Percentiles rank a stretch among this genome's conserved stretches.
These are phyloP conservation scores for Meiosimyza platycephala DNA, from an alignment of 2,888 invertebrate species.

Conservation along the genomic window DNA sequence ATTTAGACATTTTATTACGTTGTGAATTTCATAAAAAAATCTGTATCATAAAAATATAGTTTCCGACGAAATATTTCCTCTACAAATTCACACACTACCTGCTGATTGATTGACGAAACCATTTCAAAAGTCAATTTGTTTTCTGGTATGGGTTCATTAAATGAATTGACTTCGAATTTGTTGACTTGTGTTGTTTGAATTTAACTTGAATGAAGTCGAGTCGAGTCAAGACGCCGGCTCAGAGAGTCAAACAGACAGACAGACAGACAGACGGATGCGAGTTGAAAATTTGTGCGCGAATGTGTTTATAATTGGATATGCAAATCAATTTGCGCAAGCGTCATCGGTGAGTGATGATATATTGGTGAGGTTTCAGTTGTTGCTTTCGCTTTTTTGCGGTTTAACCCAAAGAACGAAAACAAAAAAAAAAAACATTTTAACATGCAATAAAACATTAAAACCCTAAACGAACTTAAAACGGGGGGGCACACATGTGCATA, in stretches of 20 bases:
- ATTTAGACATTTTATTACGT: too few relatives aligned
- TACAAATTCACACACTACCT: too few relatives aligned
- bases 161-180: constrained; percentile 31
- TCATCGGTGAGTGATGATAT: constrained; percentile 36
- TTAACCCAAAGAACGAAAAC: too few relatives aligned
- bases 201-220: not conserved
- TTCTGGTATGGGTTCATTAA: constrained; percentile 15
- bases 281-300: constrained; percentile 42
- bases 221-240: not conserved
- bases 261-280: not conserved
- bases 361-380: constrained; percentile 11
- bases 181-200: not conserved
- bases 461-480: not conserved
- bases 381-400: not conserved
- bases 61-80: too few relatives aligned
- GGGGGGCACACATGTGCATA: not conserved
- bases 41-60: too few relatives aligned
- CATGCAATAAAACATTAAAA: not conserved
- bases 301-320: constrained; percentile 62
- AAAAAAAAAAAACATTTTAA: too few relatives aligned
- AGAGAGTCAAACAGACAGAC: not conserved
- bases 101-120: too few relatives aligned
- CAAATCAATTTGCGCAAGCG: constrained; percentile 55
- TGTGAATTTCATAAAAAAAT: too few relatives aligned
- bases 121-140: too few relatives aligned